phyloP scores from a whole-genome alignment of 2,888 invertebrate species.

The Glaucopsyche alexis region DNA sequence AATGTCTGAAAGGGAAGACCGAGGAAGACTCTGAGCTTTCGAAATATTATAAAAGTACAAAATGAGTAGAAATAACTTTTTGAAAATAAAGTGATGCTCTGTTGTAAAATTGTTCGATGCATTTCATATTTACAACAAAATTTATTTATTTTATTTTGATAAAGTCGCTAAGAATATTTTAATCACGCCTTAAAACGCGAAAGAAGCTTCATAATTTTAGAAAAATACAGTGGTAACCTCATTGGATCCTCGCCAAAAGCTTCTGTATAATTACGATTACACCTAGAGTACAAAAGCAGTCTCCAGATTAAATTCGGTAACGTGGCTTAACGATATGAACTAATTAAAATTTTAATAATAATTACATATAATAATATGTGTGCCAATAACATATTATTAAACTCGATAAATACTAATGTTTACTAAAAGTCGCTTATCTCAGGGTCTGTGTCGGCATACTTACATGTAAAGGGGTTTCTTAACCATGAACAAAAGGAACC shows the following conservation, averaged over 20 bases:
- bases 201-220: slow-evolving; percentile 63
- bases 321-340: slow-evolving; percentile 73
- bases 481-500: slow-evolving; percentile 88
- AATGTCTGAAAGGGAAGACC: slow-evolving; percentile 57
- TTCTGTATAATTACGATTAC: slow-evolving; percentile 67
- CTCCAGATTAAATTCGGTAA: slow-evolving; percentile 81
- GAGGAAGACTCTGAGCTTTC: slow-evolving; percentile 67
- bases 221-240: slow-evolving; percentile 77
- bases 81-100: slow-evolving; percentile 35
- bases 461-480: slow-evolving; percentile 87
- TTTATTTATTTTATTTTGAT: slow-evolving; percentile 44
- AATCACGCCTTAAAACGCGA: slow-evolving; percentile 54
- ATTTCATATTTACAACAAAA: slow-evolving; percentile 55
- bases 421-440: slow-evolving; percentile 83
- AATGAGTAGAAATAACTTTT: slow-evolving; percentile 59
- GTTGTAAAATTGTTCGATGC: slow-evolving; percentile 51
- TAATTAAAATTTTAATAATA: slow-evolving; percentile 54
- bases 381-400: slow-evolving; percentile 40
- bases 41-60: slow-evolving; percentile 72
- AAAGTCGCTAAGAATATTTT: slow-evolving; percentile 43
- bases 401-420: slow-evolving; percentile 34
- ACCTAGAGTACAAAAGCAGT: slow-evolving; percentile 79
- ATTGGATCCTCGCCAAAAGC: slow-evolving; percentile 68
- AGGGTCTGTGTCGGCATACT: slow-evolving; percentile 86
- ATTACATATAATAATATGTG: slow-evolving; percentile 41